These are phyloP conservation scores for Bungarus multicinctus DNA, from an alignment of 2,113 vertebrate species.

Conservation along the genomic window DNA sequence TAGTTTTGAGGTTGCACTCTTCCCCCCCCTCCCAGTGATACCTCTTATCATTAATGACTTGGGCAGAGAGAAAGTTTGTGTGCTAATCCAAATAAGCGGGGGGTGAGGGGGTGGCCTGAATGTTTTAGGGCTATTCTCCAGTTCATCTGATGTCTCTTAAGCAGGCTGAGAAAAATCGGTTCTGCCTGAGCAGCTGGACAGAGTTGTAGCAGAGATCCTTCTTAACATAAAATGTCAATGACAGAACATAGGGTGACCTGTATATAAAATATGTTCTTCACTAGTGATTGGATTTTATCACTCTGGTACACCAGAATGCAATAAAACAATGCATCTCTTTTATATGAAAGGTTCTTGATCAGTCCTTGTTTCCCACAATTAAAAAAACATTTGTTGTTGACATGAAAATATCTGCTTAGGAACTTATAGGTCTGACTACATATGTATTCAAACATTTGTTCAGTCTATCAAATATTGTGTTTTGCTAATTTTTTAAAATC, in stretches of 20 bases:
- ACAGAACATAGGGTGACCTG: neutral
- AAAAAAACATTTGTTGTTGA: neutral
- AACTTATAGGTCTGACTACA: neutral
- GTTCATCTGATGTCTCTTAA: neutral
- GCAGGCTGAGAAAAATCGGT: neutral
- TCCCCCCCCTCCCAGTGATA: neutral
- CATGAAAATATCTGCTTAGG: neutral
- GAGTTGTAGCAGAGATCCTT: neutral
- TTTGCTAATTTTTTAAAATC: neutral
- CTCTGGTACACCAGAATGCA: neutral
- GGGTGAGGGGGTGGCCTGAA: no score
- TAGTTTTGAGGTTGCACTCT: neutral
- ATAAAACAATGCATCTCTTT: neutral
- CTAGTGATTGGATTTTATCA: neutral
- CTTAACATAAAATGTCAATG: neutral
- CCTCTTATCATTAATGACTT: slow-evolving; percentile 9
- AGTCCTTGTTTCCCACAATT: neutral
- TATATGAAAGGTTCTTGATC: neutral
- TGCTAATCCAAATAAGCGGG: neutral
- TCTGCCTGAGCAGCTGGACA: neutral
- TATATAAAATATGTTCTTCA: neutral
- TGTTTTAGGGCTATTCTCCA: neutral
- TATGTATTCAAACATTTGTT: neutral
- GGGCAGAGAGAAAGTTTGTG: neutral
- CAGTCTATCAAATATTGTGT: neutral